A percentile compares a stretch with the other conserved stretches of the same genome.
Evolutionary conservation across 2,797 vertebrate species (phyloP).

Genomic region (Botia kubotai): DNA sequence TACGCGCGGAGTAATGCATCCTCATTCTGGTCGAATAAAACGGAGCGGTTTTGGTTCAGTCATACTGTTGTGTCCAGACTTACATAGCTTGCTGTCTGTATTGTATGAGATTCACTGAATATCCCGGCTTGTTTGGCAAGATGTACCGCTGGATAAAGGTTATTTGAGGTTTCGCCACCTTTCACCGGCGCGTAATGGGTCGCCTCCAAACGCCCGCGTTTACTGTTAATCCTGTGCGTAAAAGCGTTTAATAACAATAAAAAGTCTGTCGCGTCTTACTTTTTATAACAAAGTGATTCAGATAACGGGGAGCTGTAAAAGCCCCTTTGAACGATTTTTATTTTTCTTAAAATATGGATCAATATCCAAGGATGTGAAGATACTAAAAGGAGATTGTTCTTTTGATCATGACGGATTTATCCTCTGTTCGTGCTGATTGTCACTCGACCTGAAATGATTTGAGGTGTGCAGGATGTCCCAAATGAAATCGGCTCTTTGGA

Average conservation of each 20-base stretch:
- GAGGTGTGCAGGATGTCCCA: constrained; percentile 13
- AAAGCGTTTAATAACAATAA: constrained; percentile 10
- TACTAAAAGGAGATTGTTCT: constrained; percentile 17
- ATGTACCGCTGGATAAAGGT: constrained; percentile 25
- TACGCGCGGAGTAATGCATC: constrained; percentile 41
- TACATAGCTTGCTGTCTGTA: constrained; percentile 13
- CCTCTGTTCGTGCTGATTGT: constrained; percentile 7
- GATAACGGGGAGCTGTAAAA: not conserved
- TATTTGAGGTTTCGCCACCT: constrained; percentile 51
- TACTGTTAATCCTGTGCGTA: constrained; percentile 24
- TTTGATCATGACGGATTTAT: constrained; percentile 30
- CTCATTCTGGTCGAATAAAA: constrained; percentile 1
- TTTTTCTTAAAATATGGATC: constrained; percentile 8
- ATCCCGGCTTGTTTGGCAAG: not conserved
- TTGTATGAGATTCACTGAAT: not conserved
- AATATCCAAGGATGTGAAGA: constrained; percentile 26
- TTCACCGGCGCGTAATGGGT: constrained; percentile 30
- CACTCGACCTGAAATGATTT: constrained; percentile 16
- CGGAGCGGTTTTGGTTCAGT: not conserved
- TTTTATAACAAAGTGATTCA: constrained; percentile 23
- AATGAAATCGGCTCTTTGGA: constrained; percentile 58
- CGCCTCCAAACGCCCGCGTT: constrained; percentile 15
- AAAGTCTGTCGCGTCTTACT: constrained; percentile 34
- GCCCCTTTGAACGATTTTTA: constrained; percentile 23
- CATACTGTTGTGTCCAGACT: not conserved